A percentile compares a stretch with the other conserved stretches of the same genome.
These are phyloP conservation scores for Euwallacea fornicatus DNA, from an alignment of 1,140 invertebrate species.

Conservation along the genomic window DNA sequence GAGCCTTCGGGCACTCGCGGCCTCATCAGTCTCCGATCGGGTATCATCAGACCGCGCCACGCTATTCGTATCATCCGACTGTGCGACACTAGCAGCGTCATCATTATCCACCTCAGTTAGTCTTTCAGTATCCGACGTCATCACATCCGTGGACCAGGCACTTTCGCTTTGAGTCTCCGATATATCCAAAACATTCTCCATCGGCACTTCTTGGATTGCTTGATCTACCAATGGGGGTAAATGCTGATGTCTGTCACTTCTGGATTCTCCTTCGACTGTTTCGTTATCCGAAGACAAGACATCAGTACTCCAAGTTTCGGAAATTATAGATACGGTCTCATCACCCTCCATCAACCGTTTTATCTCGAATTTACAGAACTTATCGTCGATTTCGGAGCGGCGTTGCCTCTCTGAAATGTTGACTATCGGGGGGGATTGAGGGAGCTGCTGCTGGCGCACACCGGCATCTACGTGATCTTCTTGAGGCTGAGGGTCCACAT, in stretches of 20 bases:
- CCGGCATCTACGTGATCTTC: conserved; percentile 56
- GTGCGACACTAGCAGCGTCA: conserved; percentile 72
- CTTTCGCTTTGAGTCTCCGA: conserved; percentile 90
- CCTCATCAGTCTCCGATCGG: conserved; percentile 63
- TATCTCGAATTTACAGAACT: conserved; percentile 98
- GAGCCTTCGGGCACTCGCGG: conserved; percentile 37
- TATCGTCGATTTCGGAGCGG: conserved; percentile 92
- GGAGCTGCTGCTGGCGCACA: conserved; percentile 34
- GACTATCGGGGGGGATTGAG: not conserved
- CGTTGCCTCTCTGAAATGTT: conserved; percentile 62
- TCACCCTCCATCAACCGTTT: conserved; percentile 84
- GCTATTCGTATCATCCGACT: conserved; percentile 70
- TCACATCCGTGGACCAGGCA: conserved; percentile 96
- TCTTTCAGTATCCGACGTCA: conserved; percentile 92
- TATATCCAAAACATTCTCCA: conserved; percentile 63
- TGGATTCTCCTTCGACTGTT: conserved; percentile 66
- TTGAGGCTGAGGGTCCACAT: conserved; percentile 55
- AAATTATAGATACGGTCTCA: conserved; percentile 93
- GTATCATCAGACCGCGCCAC: conserved; percentile 68
- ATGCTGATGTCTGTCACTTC: conserved; percentile 49
- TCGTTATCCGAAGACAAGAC: conserved; percentile 94
- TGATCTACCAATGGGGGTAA: conserved; percentile 41
- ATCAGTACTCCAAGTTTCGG: conserved; percentile 97
- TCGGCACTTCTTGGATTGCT: conserved; percentile 42
- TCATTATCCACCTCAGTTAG: conserved; percentile 86